Percentiles rank a stretch among this genome's conserved stretches.
phyloP scores from a whole-genome alignment of 1,140 invertebrate species.

The Xylocopa sonorina region DNA sequence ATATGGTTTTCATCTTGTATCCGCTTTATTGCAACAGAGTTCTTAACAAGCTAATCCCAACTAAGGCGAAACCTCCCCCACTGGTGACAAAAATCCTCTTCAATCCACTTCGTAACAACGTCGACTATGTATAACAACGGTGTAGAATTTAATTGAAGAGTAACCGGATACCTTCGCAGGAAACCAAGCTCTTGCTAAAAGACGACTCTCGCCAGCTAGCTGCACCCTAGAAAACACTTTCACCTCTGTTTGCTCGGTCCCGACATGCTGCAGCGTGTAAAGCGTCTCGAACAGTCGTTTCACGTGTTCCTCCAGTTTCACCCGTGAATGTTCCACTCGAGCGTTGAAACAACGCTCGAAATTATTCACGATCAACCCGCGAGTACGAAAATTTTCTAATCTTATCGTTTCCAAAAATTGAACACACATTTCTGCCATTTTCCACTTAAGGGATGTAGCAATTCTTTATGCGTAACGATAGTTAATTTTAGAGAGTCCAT shows the following conservation, averaged over 20 bases:
- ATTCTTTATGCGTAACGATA: no score
- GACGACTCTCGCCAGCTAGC: not conserved
- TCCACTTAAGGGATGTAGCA: no score
- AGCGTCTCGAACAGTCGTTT: not conserved
- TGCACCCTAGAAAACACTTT: slow-evolving; percentile 14
- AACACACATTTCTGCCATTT: no score
- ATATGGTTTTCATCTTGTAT: not conserved
- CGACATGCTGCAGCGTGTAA: not conserved
- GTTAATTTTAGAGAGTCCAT: no score
- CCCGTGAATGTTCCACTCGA: no score
- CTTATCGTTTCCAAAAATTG: no score
- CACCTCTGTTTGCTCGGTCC: not conserved
- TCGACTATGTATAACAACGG: slow-evolving; percentile 7
- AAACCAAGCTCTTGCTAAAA: not conserved
- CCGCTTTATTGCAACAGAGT: not conserved
- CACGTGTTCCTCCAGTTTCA: no score
- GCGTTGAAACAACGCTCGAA: no score
- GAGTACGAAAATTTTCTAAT: no score
- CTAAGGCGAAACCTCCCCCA: not conserved
- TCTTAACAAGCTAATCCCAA: not conserved
- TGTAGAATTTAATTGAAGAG: slow-evolving; percentile 28
- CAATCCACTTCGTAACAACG: slow-evolving; percentile 23
- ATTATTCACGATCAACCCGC: no score
- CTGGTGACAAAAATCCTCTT: slow-evolving; percentile 23
- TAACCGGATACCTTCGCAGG: not conserved